Evolutionary conservation across 2,113 vertebrate species (phyloP).

Genomic region (Morone saxatilis): DNA sequence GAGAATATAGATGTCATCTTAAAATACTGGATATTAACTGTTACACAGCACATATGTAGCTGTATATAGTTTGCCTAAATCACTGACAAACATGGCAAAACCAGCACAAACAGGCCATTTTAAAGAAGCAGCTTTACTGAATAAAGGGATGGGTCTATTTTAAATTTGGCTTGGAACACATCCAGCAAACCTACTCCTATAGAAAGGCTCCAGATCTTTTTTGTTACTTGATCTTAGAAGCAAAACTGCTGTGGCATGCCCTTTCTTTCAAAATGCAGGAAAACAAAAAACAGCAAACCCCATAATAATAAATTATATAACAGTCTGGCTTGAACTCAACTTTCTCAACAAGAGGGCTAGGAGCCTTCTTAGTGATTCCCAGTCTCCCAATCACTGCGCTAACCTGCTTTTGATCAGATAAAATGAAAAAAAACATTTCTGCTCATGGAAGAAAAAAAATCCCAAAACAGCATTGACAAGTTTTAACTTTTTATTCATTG

Average conservation of each 20-base stretch:
- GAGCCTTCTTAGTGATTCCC: no score
- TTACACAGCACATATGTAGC: not conserved
- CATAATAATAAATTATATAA: not conserved
- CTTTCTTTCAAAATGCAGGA: no score
- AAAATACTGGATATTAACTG: not conserved
- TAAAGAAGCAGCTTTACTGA: not conserved
- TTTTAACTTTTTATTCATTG: slow-evolving; percentile 81
- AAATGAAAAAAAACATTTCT: not conserved
- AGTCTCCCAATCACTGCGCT: not conserved
- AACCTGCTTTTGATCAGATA: not conserved
- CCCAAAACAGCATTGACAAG: slow-evolving; percentile 5
- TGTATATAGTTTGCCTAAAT: not conserved
- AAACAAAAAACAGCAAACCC: not conserved
- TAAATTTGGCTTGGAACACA: no score
- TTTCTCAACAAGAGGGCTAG: not conserved
- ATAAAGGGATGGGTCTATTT: no score
- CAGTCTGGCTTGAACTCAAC: not conserved
- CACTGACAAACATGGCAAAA: not conserved
- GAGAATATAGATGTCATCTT: not conserved
- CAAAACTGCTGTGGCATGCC: not conserved
- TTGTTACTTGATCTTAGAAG: no score
- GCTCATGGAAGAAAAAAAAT: not conserved
- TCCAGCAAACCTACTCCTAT: not conserved
- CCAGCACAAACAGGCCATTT: not conserved
- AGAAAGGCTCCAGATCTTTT: not conserved